Evolutionary conservation across 2,113 vertebrate genomes (phyloP), one percentile per base, ranked within the genome.

Genomic region (Podiceps cristatus): DNA sequence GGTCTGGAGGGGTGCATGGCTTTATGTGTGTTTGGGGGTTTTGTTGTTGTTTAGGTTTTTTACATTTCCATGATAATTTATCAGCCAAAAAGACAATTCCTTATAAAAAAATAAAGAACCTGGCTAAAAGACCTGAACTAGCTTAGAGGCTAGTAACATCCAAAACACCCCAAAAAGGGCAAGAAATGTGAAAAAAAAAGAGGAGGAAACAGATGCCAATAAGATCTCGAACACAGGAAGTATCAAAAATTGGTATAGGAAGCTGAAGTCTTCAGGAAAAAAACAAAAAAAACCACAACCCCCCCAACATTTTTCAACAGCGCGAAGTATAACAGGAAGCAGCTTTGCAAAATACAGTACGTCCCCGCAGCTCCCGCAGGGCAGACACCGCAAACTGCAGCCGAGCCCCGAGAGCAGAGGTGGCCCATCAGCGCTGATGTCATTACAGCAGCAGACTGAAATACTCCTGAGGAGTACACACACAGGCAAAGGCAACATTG

Each of bases 191-290:
- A 11, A 67, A 19, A 42, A 42, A 42, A 91, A 89, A 83, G 88
- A 72, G 62, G 52, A 93, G 93, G 93, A 97, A 96, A 95, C 94
- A 96, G 96, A 72, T 96, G 90, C 90, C 95, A 60, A 13, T 53
- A 37, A 35, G 50, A 76, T 82, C 62, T 28, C 11, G 44, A 86
- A 64, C 0, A 1, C 79, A 90, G 96, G 96, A 96, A 95, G 93
- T 16, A 64, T 68, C 75, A 55, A n/a, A 78, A 79, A 52, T 8
- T 16, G 78, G 88, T 16, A 37, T 52, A 90, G 95, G 96, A 97
- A 97, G 71, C 78, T 17, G 58, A 40, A 90, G 71, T 13, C 35
- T 44, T 35, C 40, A 78, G 90, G 87, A 76, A 88, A 89, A 68
- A 0, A 40, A 16, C 2, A 37, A 37, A 37, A 7, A 37, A 37